Percentiles rank a stretch among this genome's conserved stretches.
Evolutionary conservation across 2,888 invertebrate genomes (phyloP).

Genomic region (Calephelis perditalis): DNA sequence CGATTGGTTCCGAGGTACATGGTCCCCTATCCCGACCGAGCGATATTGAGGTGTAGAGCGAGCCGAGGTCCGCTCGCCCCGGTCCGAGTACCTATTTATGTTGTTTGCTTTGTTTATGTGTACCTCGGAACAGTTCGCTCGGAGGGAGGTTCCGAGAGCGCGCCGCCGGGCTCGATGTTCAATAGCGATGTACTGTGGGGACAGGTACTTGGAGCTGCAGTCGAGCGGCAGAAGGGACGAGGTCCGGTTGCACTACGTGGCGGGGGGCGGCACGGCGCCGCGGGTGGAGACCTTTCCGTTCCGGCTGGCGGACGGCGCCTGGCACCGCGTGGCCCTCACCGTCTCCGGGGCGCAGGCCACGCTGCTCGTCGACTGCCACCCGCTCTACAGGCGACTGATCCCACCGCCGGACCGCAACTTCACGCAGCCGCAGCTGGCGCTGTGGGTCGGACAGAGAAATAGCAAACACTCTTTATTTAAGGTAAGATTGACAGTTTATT

Average conservation of each 20-base stretch:
- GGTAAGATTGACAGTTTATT: slow-evolving; percentile 67
- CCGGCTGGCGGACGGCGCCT: slow-evolving; percentile 90
- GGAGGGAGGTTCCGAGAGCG: slow-evolving; percentile 46
- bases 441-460: slow-evolving; percentile 94
- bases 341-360: slow-evolving; percentile 91
- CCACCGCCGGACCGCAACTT: slow-evolving; percentile 88
- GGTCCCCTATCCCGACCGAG: slow-evolving; percentile 74
- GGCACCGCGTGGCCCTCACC: slow-evolving; percentile 92
- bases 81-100: slow-evolving; percentile 55
- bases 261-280: slow-evolving; percentile 79
- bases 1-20: slow-evolving; percentile 79
- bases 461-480: slow-evolving; percentile 91
- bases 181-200: slow-evolving; percentile 41
- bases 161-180: slow-evolving; percentile 32
- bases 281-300: slow-evolving; percentile 93
- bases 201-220: slow-evolving; percentile 93
- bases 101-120: slow-evolving; percentile 75
- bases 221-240: slow-evolving; percentile 93
- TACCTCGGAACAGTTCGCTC: slow-evolving; percentile 77
- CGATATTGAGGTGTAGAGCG: slow-evolving; percentile 79
- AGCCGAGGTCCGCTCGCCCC: slow-evolving; percentile 65
- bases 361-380: slow-evolving; percentile 91
- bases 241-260: slow-evolving; percentile 89
- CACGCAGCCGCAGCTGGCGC: slow-evolving; percentile 83
- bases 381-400: slow-evolving; percentile 88